Conservation (phyloP, 2,888 invertebrate species). For the Ophioninae sp. region DNA sequence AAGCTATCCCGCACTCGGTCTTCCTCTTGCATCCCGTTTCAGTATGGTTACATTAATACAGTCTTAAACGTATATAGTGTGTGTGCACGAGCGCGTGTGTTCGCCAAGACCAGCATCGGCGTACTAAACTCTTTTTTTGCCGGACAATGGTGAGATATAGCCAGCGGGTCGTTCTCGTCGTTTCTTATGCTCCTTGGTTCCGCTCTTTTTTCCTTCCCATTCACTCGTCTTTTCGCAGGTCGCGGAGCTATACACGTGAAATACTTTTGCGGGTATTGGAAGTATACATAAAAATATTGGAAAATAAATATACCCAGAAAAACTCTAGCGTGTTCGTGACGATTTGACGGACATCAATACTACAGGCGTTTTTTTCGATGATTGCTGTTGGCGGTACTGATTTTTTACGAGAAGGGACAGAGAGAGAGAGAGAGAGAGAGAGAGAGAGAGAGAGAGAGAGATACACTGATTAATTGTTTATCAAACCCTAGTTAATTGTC, state of each 20-base stretch:
- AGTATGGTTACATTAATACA: not conserved
- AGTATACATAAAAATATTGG: slow-evolving; percentile 10
- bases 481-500: too few relatives aligned
- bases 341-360: slow-evolving; percentile 7
- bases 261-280: slow-evolving; percentile 24
- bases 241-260: not conserved
- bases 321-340: not conserved
- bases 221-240: slow-evolving; percentile 22
- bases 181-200: slow-evolving; percentile 33
- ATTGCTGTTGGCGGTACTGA: not conserved
- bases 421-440: slow-evolving; percentile 34
- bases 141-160: slow-evolving; percentile 66
- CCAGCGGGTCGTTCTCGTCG: slow-evolving; percentile 65
- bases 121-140: slow-evolving; percentile 34
- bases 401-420: slow-evolving; percentile 38
- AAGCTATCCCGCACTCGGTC: not conserved
- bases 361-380: not conserved
- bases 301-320: not conserved
- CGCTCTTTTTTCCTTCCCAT: slow-evolving; percentile 32
- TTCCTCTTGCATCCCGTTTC: too few relatives aligned
- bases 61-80: not conserved
- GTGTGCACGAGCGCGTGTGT: slow-evolving; percentile 14
- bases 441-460: slow-evolving; percentile 28
- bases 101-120: slow-evolving; percentile 27
- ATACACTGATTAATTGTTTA: too few relatives aligned